Base-by-base conservation (phyloP, 2,888 invertebrate species). In the Drosophila melanosoma region DNA sequence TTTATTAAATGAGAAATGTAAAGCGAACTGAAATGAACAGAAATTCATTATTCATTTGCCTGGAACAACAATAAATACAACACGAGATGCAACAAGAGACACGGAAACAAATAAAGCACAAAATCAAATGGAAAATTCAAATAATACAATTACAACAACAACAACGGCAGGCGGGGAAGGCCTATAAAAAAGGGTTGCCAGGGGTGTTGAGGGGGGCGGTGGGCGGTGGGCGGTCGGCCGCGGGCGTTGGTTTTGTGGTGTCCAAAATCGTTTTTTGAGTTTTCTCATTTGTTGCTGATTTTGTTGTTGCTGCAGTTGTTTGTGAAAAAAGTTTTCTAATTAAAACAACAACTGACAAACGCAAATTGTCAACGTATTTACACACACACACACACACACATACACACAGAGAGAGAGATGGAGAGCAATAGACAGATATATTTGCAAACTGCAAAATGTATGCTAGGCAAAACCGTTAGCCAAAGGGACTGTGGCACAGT, bases 281-380 rank as follows among this genome's bases (percentile, higher is more conserved):
- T 87, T 77, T 77, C 58, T 54, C 75, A 75, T 82, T 82, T 72
- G 68, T 71, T 79, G 76, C 48, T 73, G 58, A 56, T 67, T 59
- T 49, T 60, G 63, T 54, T 64, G 72, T 42, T 77, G 70, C n/a
- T 75, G 54, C 59, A 74, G 82, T 86, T 89, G 85, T 79, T 89
- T 89, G 79, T 81, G 78, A 88, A 87, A 87, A 87, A 87, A 87
- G 86, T 87, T 87, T 87, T 87, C 87, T 87, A 87, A 87, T 87
- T 87, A 87, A 87, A 90, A 90, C 87, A 90, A 87, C 87, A 87
- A 87, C 88, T 87, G 85, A 86, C 89, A 90, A 90, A 83, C 86
- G 83, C 82, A 88, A 89, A 90, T 90, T 87, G 90, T 87, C 87
- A 87, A 88, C 86, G 74, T 68, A 89, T 69, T 74, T 60, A 66